Percentiles rank a stretch among this genome's conserved stretches.
These are phyloP conservation scores for Drosophila merina DNA, from an alignment of 2,888 invertebrate genomes.

Conservation along the genomic window DNA sequence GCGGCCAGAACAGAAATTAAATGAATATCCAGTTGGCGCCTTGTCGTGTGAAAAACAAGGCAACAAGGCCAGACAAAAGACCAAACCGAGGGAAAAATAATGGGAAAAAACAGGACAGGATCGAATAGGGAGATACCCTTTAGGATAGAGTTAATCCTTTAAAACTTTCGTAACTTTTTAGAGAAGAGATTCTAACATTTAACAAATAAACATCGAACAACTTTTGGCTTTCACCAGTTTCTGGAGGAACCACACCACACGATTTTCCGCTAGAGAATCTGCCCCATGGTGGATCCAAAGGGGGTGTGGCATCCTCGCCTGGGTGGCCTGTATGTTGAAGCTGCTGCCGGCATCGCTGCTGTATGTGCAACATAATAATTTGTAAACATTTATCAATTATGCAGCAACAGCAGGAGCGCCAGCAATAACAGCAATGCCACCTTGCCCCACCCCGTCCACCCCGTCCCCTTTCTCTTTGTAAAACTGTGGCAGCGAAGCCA, in stretches of 20 bases:
- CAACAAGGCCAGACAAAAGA: constrained; percentile 40
- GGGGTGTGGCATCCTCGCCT: constrained; percentile 44
- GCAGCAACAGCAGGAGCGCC: constrained; percentile 68
- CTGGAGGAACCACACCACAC: background rate
- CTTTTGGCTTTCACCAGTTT: constrained; percentile 49
- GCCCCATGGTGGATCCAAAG: background rate
- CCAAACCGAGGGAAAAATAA: background rate
- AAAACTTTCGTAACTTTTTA: background rate
- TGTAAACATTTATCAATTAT: constrained; percentile 79
- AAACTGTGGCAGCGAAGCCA: constrained; percentile 38
- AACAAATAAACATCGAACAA: background rate
- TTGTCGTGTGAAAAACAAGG: constrained; percentile 48
- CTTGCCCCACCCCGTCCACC: constrained; percentile 44
- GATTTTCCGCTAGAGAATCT: constrained; percentile 4
- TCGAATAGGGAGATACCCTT: background rate
- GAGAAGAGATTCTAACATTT: background rate
- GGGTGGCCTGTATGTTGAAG: constrained; percentile 58
- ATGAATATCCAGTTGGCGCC: constrained; percentile 58
- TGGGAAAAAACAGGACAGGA: background rate
- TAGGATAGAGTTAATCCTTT: background rate
- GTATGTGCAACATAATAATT: constrained; percentile 78
- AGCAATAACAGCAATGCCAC: constrained; percentile 49
- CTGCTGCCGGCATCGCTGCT: constrained; percentile 24
- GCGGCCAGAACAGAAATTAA: constrained; percentile 41
- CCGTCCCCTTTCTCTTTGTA: background rate